phyloP scores from a whole-genome alignment of 2,797 vertebrate species.

The Hippopotamyrus pictus region DNA sequence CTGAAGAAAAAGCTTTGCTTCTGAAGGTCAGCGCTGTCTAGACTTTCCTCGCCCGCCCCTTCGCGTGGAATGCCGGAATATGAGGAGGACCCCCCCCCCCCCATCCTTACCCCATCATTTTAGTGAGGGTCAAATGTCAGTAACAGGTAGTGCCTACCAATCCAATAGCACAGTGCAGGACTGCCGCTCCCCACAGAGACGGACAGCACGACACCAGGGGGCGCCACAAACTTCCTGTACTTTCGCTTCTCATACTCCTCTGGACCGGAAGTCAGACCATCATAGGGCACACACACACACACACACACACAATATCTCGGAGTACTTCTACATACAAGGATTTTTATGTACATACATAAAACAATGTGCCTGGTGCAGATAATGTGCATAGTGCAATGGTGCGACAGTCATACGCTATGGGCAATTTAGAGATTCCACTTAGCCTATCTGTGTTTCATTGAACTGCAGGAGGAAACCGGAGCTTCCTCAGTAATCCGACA shows the following conservation, averaged over 20 bases:
- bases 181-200: neutral
- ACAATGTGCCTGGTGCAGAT: neutral
- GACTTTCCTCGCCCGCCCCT: constrained; percentile 62
- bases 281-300: neutral
- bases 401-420: neutral
- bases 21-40: constrained; percentile 79
- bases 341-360: neutral
- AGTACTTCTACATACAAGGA: neutral
- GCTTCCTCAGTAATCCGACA: neutral
- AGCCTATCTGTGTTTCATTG: neutral
- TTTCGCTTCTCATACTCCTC: neutral
- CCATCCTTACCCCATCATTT: constrained; percentile 47
- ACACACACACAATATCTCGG: neutral
- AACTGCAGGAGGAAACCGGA: neutral
- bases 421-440: neutral
- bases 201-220: neutral
- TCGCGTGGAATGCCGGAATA: constrained; percentile 50
- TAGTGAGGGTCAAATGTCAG: constrained; percentile 47
- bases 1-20: constrained; percentile 69
- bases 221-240: neutral
- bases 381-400: neutral
- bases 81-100: constrained; percentile 39
- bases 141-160: constrained; percentile 36
- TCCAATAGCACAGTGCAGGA: neutral
- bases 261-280: neutral